These are phyloP conservation scores for Papilio aristodemus DNA, from an alignment of 1,140 invertebrate species.

Conservation along the genomic window DNA sequence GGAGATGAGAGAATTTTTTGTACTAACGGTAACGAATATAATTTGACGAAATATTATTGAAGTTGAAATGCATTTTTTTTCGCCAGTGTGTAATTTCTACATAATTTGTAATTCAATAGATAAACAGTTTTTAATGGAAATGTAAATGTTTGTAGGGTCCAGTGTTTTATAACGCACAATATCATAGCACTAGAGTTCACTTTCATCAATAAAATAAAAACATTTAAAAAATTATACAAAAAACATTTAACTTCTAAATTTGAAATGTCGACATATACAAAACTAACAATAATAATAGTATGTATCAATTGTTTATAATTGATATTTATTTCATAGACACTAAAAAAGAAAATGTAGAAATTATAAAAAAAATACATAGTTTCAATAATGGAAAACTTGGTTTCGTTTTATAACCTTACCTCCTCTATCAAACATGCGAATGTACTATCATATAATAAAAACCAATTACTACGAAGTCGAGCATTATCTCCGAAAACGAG, in stretches of 20 bases:
- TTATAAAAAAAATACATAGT: slow-evolving; percentile 77
- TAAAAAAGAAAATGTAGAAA: slow-evolving; percentile 77
- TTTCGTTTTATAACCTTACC: slow-evolving; percentile 49
- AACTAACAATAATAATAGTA: slow-evolving; percentile 76
- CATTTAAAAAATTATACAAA: slow-evolving; percentile 59
- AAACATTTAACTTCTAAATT: slow-evolving; percentile 70
- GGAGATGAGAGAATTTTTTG: slow-evolving; percentile 54
- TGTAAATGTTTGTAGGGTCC: slow-evolving; percentile 79
- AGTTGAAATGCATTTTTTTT: slow-evolving; percentile 69
- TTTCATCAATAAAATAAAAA: slow-evolving; percentile 71
- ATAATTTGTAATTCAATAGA: slow-evolving; percentile 72
- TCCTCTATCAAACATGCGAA: slow-evolving; percentile 16
- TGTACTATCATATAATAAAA: background rate
- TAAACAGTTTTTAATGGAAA: slow-evolving; percentile 75
- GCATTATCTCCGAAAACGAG: slow-evolving; percentile 47
- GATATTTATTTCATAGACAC: slow-evolving; percentile 78
- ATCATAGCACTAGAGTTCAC: slow-evolving; percentile 78
- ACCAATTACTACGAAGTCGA: background rate
- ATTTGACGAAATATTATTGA: slow-evolving; percentile 59
- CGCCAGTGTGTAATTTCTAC: slow-evolving; percentile 71
- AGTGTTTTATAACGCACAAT: slow-evolving; percentile 79
- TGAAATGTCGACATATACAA: slow-evolving; percentile 76
- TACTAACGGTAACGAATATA: slow-evolving; percentile 65
- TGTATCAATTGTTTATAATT: slow-evolving; percentile 79
- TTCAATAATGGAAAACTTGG: slow-evolving; percentile 70